Conservation (phyloP, 1,140 invertebrate species). For the Temnothorax longispinosus region DNA sequence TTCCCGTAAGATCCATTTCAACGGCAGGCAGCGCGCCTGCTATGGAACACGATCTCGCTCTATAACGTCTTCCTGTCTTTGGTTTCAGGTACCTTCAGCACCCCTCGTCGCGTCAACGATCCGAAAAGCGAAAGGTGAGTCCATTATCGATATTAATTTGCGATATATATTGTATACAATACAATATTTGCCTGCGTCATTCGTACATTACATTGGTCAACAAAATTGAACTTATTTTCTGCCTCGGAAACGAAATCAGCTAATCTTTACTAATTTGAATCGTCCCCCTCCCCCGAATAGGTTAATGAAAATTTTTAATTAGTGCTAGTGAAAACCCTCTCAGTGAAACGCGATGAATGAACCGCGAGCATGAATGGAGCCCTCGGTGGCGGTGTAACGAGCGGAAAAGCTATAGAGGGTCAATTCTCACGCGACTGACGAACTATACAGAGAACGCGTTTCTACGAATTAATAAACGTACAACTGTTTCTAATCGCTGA, state of each 20-base stretch:
- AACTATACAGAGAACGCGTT: not conserved
- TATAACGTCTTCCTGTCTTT: not conserved
- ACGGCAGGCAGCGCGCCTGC: not conserved
- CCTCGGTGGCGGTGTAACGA: constrained; percentile 9
- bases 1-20: not conserved
- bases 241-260: too few species aligned
- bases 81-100: constrained; percentile 11
- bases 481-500: constrained; percentile 11
- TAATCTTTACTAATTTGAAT: too few species aligned
- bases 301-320: too few species aligned
- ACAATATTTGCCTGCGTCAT: not conserved
- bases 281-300: too few species aligned
- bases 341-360: constrained; percentile 33
- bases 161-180: not conserved
- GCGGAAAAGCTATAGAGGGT: constrained; percentile 36
- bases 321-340: not conserved
- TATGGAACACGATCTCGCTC: not conserved
- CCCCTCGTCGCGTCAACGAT: not conserved
- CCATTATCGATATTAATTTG: not conserved
- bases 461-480: constrained; percentile 36
- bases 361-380: constrained; percentile 39
- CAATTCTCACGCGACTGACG: constrained; percentile 49
- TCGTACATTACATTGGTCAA: too few species aligned
- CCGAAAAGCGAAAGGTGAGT: constrained; percentile 32
- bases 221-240: too few species aligned